Evolutionary conservation across 2,797 vertebrate species (phyloP), one percentile per base, ranked within the genome.

Genomic region (Galago senegalensis): DNA sequence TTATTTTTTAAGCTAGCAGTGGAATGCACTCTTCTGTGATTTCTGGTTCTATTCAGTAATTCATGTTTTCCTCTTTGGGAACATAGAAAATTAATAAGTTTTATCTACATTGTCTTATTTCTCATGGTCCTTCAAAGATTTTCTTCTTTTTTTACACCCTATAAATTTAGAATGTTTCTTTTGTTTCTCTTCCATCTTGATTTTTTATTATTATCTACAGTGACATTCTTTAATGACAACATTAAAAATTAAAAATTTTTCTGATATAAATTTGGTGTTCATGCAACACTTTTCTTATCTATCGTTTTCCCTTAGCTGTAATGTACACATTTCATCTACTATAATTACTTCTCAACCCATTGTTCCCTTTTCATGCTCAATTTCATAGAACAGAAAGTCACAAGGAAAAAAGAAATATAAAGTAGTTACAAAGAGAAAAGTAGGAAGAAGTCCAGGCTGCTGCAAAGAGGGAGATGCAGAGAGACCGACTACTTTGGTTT

Each of bases 31-130:
- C 88, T 88, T 84, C 34, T 84, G 23, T 75, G 49, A 85, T 80
- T 91, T 88, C 31, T 88, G 49, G 34, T 76, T 93, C 67, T 93
- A 31, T 63, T 85, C 31, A 86, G 27, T 95, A 53, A 75, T 76
- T 89, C 27, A 79, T 29, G 69, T 65, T 40, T 77, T 95, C 27
- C 17, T 25, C 43, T 21, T 23, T 40, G 46, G 58, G 21, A 63
- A 87, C 43, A 60, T 87, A 37, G n/a, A 37, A 43, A 85, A 75
- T 69, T 83, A 95, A 63, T 34, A 80, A 27, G 31, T 80, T 91
- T 94, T 25, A 89, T 87, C 29, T 92, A 18, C 43, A 49, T 25
- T 96, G 69, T 82, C 69, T 93, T 82, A 79, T 53, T 43, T 61
- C 25, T 72, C 37, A 93, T 82, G 10, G n/a, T 94, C 37, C 85